These are phyloP conservation scores for Vulpes lagopus DNA, from an alignment of 2,113 vertebrate species.

Conservation along the genomic window DNA sequence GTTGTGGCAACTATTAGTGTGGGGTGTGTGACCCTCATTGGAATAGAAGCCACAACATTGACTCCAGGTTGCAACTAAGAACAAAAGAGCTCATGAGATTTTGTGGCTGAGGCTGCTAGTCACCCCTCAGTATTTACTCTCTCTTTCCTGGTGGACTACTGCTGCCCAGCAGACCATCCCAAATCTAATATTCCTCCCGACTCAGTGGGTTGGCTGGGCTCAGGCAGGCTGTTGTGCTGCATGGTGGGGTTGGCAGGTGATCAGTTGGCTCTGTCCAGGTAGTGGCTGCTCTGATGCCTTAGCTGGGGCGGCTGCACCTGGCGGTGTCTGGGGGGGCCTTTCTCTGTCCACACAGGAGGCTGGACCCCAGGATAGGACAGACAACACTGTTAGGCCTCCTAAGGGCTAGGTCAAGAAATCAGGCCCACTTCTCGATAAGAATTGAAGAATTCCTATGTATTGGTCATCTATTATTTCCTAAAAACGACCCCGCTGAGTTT, in stretches of 20 bases:
- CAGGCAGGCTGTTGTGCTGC: accelerated
- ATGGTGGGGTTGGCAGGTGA: background rate
- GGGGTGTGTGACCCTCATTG: background rate
- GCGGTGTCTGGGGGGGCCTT: background rate
- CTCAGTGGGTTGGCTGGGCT: too few relatives aligned
- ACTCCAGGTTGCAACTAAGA: background rate
- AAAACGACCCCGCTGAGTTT: background rate
- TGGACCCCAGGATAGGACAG: background rate
- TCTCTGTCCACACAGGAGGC: background rate
- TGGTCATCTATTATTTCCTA: background rate
- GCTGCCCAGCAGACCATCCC: background rate
- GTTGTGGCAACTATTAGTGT: accelerated
- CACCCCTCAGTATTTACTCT: too few relatives aligned
- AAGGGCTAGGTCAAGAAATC: background rate
- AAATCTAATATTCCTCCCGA: background rate
- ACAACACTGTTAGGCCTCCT: background rate
- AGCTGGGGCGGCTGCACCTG: background rate
- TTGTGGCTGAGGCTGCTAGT: too few relatives aligned
- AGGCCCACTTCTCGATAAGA: background rate
- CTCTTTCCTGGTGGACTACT: background rate
- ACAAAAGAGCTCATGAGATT: background rate
- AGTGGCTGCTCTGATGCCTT: background rate
- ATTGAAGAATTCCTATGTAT: background rate
- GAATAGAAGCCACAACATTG: background rate
- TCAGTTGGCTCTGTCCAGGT: accelerated